Evolutionary conservation across 2,113 vertebrate genomes (phyloP).

Genomic region (Speoplatyrhinus poulsoni): DNA sequence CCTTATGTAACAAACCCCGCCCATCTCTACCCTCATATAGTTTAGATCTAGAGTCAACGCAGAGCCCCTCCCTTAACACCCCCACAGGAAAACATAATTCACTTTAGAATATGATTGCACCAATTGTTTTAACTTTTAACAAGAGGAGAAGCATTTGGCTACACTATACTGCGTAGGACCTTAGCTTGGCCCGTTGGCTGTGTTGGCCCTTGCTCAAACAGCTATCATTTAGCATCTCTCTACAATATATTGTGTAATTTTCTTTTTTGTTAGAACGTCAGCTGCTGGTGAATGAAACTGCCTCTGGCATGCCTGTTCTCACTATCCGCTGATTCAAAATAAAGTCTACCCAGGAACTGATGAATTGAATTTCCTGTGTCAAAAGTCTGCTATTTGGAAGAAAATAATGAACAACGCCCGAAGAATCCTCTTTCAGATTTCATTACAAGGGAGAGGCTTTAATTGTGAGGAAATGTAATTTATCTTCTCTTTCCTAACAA

Average conservation of each 20-base stretch:
- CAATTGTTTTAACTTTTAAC: background rate
- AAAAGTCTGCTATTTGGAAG: slow-evolving; percentile 66
- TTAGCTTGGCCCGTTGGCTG: slow-evolving; percentile 11
- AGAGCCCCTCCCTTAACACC: too few relatives aligned
- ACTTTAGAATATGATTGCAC: too few relatives aligned
- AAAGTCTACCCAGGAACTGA: slow-evolving; percentile 68
- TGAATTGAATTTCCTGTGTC: slow-evolving; percentile 74
- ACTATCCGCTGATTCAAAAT: slow-evolving; percentile 69
- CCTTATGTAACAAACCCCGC: too few relatives aligned
- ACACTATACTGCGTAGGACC: slow-evolving; percentile 1
- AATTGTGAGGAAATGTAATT: slow-evolving; percentile 71
- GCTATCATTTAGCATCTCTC: slow-evolving; percentile 38
- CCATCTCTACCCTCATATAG: too few relatives aligned
- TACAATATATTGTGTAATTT: slow-evolving; percentile 22
- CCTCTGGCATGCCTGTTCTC: slow-evolving; percentile 70
- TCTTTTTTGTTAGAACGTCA: slow-evolving; percentile 27
- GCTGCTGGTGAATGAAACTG: slow-evolving; percentile 59
- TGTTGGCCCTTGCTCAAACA: slow-evolving; percentile 10
- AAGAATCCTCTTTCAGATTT: slow-evolving; percentile 71
- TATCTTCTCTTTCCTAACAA: slow-evolving; percentile 33
- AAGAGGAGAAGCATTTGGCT: background rate
- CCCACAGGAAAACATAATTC: too few relatives aligned
- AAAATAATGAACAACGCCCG: slow-evolving; percentile 74
- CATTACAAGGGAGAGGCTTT: slow-evolving; percentile 71
- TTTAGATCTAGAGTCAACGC: too few relatives aligned